Conservation (phyloP, 2,797 vertebrate genomes). For the Amniataba percoides region DNA sequence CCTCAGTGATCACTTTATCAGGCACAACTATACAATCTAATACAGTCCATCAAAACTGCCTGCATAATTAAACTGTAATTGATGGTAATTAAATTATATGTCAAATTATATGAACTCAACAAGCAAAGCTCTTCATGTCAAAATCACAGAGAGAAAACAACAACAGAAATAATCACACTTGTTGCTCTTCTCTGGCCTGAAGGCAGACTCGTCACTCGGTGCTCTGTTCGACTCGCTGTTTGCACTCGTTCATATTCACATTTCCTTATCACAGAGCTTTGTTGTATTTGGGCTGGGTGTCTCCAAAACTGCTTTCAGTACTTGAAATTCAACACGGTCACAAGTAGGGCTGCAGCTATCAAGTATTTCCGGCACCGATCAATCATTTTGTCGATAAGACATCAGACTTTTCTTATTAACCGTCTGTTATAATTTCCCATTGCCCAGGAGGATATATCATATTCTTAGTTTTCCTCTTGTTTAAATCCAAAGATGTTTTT, state of each 20-base stretch:
- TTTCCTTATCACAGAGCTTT: not conserved
- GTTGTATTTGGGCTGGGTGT: not conserved
- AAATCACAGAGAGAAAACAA: not conserved
- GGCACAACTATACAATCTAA: too few species aligned
- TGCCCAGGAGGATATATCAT: not conserved
- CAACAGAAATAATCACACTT: not conserved
- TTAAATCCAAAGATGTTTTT: slow-evolving; percentile 3
- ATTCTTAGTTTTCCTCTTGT: not conserved
- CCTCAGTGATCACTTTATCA: too few species aligned
- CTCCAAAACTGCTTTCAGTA: not conserved
- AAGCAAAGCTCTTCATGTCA: too few species aligned
- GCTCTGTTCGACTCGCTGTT: slow-evolving; percentile 24
- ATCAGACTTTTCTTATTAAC: too few species aligned
- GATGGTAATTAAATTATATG: too few species aligned
- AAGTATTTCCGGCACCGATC: not conserved
- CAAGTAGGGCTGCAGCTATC: too few species aligned
- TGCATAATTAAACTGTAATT: too few species aligned
- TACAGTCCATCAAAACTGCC: too few species aligned
- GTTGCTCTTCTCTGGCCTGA: not conserved
- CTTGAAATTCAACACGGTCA: too few species aligned
- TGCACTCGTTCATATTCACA: slow-evolving; percentile 16
- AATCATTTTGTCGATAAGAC: not conserved
- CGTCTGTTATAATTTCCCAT: not conserved
- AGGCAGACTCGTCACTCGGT: slow-evolving; percentile 4
- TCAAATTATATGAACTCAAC: not conserved